phyloP scores from a whole-genome alignment of 2,113 vertebrate genomes.

The Zeus faber region DNA sequence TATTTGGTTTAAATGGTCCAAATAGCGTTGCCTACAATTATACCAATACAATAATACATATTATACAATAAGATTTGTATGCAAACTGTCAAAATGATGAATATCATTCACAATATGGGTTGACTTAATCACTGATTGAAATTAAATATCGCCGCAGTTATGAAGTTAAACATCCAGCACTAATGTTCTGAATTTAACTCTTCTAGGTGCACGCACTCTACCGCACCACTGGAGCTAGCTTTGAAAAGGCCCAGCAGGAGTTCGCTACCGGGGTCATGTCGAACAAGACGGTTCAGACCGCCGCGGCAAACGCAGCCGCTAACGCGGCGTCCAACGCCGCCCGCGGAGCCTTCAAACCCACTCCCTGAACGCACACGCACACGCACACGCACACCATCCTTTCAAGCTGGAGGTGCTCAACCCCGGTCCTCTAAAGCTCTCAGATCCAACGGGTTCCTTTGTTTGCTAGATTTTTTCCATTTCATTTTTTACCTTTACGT shows the following conservation, averaged over 20 bases:
- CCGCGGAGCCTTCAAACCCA: slow-evolving; percentile 87
- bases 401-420: slow-evolving; percentile 45
- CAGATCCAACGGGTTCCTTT: slow-evolving; percentile 29
- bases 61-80: too few relatives aligned
- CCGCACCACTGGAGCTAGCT: slow-evolving; percentile 95
- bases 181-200: background rate
- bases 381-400: slow-evolving; percentile 1
- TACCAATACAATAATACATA: too few relatives aligned
- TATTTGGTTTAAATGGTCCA: too few relatives aligned
- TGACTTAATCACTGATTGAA: background rate
- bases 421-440: slow-evolving; percentile 38
- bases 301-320: slow-evolving; percentile 86
- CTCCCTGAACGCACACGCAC: slow-evolving; percentile 38
- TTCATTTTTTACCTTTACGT: background rate
- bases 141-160: background rate
- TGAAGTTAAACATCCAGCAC: background rate
- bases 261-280: slow-evolving; percentile 98
- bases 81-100: background rate
- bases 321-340: slow-evolving; percentile 84
- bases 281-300: slow-evolving; percentile 97
- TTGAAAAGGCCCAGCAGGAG: slow-evolving; percentile 98
- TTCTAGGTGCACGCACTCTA: slow-evolving; percentile 92
- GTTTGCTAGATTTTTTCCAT: background rate
- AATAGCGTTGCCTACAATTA: too few relatives aligned
- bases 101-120: background rate